Evolutionary conservation across 2,797 vertebrate genomes (phyloP).

Genomic region (Ctenosaura bakeri): DNA sequence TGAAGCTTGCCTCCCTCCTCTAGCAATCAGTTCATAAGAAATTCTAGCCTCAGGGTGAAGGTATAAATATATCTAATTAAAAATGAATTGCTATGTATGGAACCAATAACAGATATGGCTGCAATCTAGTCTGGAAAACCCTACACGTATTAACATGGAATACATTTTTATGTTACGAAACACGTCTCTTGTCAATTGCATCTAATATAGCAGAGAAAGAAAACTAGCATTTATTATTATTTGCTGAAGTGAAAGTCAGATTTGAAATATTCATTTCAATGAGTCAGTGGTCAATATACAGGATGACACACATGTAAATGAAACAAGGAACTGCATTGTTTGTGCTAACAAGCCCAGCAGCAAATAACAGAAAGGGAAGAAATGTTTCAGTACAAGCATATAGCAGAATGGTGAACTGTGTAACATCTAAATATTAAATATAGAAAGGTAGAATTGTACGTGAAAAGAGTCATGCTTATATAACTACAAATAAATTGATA

Average conservation of each 20-base stretch:
- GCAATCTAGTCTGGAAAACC: slow-evolving; percentile 32
- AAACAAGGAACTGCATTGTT: slow-evolving; percentile 73
- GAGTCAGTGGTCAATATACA: slow-evolving; percentile 49
- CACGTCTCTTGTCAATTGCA: slow-evolving; percentile 52
- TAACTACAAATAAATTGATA: background rate
- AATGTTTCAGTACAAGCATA: slow-evolving; percentile 69
- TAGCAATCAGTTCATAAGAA: slow-evolving; percentile 46
- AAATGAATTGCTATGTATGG: slow-evolving; percentile 47
- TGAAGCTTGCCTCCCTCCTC: slow-evolving; percentile 41
- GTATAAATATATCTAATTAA: slow-evolving; percentile 60
- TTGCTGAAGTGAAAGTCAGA: slow-evolving; percentile 61
- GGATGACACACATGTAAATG: slow-evolving; percentile 70
- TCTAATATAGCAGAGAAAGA: slow-evolving; percentile 56
- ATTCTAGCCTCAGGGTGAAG: slow-evolving; percentile 40
- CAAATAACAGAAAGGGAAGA: slow-evolving; percentile 60
- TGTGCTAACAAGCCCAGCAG: slow-evolving; percentile 68
- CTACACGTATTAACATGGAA: slow-evolving; percentile 18
- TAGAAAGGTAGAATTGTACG: slow-evolving; percentile 46
- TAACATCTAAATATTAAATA: slow-evolving; percentile 29
- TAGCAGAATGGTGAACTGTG: slow-evolving; percentile 17
- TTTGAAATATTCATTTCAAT: slow-evolving; percentile 69
- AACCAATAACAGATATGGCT: slow-evolving; percentile 26
- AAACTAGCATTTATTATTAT: slow-evolving; percentile 50
- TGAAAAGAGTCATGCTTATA: slow-evolving; percentile 26
- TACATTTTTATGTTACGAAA: slow-evolving; percentile 24